phyloP scores from a whole-genome alignment of 2,888 invertebrate species.

The Hypena proboscidalis region DNA sequence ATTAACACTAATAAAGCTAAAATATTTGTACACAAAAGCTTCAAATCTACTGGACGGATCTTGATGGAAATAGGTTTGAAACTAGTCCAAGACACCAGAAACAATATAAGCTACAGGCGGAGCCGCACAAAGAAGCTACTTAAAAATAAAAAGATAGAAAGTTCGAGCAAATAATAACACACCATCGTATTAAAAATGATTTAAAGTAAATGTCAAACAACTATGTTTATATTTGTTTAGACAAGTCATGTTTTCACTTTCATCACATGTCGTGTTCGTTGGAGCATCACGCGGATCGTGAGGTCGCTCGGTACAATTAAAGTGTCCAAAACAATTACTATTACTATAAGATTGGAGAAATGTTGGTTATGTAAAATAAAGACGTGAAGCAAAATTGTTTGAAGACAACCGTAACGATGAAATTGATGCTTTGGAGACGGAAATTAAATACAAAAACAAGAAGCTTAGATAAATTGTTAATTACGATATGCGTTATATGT shows the following conservation, averaged over 20 bases:
- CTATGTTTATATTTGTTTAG: constrained; percentile 19
- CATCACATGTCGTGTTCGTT: constrained; percentile 49
- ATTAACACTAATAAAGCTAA: too few species aligned
- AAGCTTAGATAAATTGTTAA: not conserved
- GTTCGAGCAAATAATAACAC: too few species aligned
- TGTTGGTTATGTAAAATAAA: constrained; percentile 37
- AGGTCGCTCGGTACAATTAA: constrained; percentile 53
- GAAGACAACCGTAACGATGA: not conserved
- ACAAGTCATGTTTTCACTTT: constrained; percentile 55
- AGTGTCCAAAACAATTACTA: constrained; percentile 56
- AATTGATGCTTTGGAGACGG: not conserved
- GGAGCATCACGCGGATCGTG: constrained; percentile 54
- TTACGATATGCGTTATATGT: too few species aligned
- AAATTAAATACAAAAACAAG: not conserved
- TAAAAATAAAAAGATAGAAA: too few species aligned
- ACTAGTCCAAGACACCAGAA: too few species aligned
- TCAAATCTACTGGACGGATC: too few species aligned
- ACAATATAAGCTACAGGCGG: too few species aligned
- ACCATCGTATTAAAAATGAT: not conserved
- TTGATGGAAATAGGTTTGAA: too few species aligned
- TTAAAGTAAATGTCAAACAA: constrained; percentile 3
- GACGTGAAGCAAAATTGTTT: constrained; percentile 9
- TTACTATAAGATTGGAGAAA: constrained; percentile 39
- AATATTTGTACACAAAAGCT: too few species aligned
- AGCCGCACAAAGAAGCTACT: too few species aligned